These are phyloP conservation scores for Oegoconia quadripuncta DNA, from an alignment of 2,888 invertebrate species.

Conservation along the genomic window DNA sequence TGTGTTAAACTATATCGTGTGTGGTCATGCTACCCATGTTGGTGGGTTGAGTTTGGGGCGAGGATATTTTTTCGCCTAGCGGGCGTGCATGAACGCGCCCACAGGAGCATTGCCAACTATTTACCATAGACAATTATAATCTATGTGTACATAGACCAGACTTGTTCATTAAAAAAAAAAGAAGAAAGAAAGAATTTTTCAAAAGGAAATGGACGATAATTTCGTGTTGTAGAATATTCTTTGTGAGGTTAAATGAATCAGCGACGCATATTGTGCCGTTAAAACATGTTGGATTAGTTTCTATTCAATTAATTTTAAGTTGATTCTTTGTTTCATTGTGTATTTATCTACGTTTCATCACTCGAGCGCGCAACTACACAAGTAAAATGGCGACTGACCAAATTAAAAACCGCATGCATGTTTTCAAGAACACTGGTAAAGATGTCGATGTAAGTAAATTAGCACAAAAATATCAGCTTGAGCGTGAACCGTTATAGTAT, in stretches of 20 bases:
- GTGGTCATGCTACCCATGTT: too few species aligned
- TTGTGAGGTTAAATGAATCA: constrained; percentile 65
- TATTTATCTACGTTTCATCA: constrained; percentile 50
- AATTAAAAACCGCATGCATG: constrained; percentile 92
- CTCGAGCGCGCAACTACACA: constrained; percentile 51
- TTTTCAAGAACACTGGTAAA: constrained; percentile 99
- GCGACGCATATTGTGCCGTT: constrained; percentile 54
- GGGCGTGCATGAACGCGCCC: too few species aligned
- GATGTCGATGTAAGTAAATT: constrained; percentile 95
- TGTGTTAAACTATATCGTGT: too few species aligned
- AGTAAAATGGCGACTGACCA: constrained; percentile 88
- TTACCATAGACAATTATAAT: constrained; percentile 5
- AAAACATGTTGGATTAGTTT: constrained; percentile 71
- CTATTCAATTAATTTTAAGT: constrained; percentile 54
- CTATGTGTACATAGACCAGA: constrained; percentile 3
- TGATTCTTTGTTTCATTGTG: constrained; percentile 66
- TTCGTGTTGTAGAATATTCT: constrained; percentile 63
- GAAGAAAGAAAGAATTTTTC: constrained; percentile 46
- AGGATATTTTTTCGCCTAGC: too few species aligned
- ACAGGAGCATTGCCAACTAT: too few species aligned
- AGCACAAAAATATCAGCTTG: not conserved
- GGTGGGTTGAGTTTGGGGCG: too few species aligned
- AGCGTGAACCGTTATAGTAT: not conserved
- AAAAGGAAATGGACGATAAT: constrained; percentile 52
- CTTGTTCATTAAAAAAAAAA: constrained; percentile 25